Evolutionary conservation across 2,797 vertebrate genomes (phyloP).

Genomic region (Platyrinchus mystaceus): DNA sequence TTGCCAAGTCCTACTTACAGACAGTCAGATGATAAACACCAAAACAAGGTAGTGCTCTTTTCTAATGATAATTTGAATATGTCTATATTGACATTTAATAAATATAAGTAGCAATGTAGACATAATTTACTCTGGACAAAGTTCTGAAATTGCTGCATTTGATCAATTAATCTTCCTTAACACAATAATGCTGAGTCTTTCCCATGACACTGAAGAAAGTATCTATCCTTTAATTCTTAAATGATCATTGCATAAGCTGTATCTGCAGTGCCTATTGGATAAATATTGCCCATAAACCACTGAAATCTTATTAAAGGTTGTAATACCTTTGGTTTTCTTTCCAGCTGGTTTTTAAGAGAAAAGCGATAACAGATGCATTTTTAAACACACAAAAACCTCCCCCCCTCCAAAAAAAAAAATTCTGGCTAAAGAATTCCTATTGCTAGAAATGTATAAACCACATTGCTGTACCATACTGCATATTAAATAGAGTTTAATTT

Average conservation of each 20-base stretch:
- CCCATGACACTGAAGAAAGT: not conserved
- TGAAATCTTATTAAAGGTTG: not conserved
- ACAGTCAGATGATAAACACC: not conserved
- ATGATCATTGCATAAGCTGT: not conserved
- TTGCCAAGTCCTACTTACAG: not conserved
- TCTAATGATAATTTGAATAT: not conserved
- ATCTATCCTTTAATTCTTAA: not conserved
- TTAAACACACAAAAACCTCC: not conserved
- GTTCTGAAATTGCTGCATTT: not conserved
- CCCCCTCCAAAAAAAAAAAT: not conserved
- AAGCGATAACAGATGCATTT: not conserved
- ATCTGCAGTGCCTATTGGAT: not conserved
- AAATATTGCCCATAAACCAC: not conserved
- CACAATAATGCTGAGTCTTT: not conserved
- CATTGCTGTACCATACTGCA: conserved; percentile 54
- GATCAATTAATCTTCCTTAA: not conserved
- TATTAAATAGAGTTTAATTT: conserved; percentile 55
- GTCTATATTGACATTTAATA: not conserved
- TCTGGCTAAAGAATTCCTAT: conserved; percentile 3
- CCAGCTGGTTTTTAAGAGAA: conserved; percentile 8
- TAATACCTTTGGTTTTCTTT: not conserved
- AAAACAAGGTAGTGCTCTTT: not conserved
- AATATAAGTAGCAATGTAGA: not conserved
- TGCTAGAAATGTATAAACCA: conserved; percentile 41
- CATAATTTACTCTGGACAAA: not conserved